A percentile compares a stretch with the other conserved stretches of the same genome.
These are phyloP conservation scores for Poeciliopsis turrubarensis DNA, from an alignment of 2,113 vertebrate genomes.

Conservation along the genomic window DNA sequence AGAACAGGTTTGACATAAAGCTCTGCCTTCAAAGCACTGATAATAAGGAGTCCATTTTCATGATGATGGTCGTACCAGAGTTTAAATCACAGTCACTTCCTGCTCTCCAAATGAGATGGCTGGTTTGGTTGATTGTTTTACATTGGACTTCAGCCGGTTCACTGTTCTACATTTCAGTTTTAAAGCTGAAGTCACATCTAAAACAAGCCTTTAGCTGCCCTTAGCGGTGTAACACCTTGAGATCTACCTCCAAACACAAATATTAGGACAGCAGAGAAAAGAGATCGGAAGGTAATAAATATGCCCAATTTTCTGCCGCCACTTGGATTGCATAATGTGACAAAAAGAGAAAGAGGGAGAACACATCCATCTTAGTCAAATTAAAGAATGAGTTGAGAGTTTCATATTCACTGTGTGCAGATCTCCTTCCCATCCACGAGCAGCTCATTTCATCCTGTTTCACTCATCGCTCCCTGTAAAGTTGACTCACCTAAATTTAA, in stretches of 20 bases:
- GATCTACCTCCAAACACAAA: not conserved
- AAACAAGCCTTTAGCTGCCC: too few species aligned
- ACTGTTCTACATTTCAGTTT: too few species aligned
- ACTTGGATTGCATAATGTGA: constrained; percentile 1
- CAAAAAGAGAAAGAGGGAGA: constrained; percentile 3
- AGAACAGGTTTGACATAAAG: not conserved
- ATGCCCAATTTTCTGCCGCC: constrained; percentile 18
- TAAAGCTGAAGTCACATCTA: too few species aligned
- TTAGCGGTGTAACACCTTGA: not conserved
- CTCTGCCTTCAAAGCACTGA: not conserved
- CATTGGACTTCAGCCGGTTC: too few species aligned
- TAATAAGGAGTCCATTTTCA: not conserved
- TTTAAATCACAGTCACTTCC: constrained; percentile 2
- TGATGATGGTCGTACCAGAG: not conserved
- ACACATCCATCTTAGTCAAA: constrained; percentile 15
- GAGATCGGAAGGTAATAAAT: constrained; percentile 1
- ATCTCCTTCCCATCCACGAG: not conserved
- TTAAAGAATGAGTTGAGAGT: constrained; percentile 32
- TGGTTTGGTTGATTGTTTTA: not conserved
- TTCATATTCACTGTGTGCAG: constrained; percentile 8
- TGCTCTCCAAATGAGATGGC: not conserved
- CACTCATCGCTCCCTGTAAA: constrained; percentile 12
- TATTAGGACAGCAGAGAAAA: not conserved
- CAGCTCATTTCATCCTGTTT: constrained; percentile 8
- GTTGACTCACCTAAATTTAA: constrained; percentile 21